A percentile compares a stretch with the other conserved stretches of the same genome.
phyloP scores from a whole-genome alignment of 1,140 invertebrate species.

The Trichomalopsis sarcophagae region DNA sequence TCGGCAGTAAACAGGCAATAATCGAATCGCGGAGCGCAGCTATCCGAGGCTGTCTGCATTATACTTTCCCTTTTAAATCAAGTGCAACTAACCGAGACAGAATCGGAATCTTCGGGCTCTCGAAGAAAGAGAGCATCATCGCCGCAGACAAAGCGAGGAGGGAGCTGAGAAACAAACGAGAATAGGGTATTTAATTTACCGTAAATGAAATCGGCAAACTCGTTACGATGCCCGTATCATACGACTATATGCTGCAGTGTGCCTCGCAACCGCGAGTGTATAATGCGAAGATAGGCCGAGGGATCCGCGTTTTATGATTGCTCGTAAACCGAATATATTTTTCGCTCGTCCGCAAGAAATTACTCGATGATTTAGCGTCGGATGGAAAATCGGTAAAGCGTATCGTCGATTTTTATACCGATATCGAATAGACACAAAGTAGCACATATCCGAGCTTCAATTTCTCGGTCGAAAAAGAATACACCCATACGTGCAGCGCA shows the following conservation, averaged over 20 bases:
- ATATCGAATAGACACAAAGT: background rate
- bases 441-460: background rate
- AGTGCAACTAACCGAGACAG: constrained; percentile 32
- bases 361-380: background rate
- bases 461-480: background rate
- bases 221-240: background rate
- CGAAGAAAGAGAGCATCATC: background rate
- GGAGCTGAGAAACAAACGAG: background rate
- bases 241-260: no score
- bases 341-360: background rate
- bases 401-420: background rate
- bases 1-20: background rate
- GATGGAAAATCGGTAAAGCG: background rate
- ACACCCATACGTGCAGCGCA: background rate
- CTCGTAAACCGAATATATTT: background rate
- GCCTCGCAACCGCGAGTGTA: background rate
- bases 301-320: background rate
- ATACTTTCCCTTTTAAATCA: constrained; percentile 38
- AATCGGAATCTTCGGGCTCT: background rate
- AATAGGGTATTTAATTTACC: background rate
- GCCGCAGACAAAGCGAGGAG: background rate
- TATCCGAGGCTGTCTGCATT: background rate
- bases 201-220: background rate
- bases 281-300: no score
- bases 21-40: background rate